Percentiles rank a stretch among this genome's conserved stretches.
Conservation (phyloP, 2,797 vertebrate genomes). For the Heterohyrax brucei region DNA sequence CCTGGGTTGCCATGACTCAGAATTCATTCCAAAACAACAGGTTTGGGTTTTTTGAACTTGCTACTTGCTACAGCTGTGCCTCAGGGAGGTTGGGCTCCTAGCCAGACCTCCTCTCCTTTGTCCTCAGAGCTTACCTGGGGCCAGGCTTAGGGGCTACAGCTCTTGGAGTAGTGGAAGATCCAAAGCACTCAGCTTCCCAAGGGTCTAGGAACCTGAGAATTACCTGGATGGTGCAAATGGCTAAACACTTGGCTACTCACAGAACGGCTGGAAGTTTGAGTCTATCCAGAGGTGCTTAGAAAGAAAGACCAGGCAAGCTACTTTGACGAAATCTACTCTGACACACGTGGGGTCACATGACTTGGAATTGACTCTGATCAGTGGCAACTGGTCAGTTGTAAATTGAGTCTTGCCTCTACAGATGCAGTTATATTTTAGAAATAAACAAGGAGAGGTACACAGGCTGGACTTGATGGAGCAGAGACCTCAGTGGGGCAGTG, state of each 20-base stretch:
- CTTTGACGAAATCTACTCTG: not conserved
- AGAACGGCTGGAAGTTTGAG: not conserved
- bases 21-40: not conserved
- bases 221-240: not conserved
- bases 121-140: not conserved
- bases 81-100: not conserved
- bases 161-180: not conserved
- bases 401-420: not conserved
- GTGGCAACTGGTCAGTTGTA: not conserved
- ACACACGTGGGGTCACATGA: not conserved
- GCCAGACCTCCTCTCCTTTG: not conserved
- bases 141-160: not conserved
- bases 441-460: not conserved
- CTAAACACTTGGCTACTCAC: not conserved
- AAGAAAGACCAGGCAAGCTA: not conserved
- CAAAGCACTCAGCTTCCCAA: not conserved
- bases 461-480: not conserved
- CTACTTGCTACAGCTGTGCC: not conserved
- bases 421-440: not conserved
- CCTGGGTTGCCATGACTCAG: not conserved
- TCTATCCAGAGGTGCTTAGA: not conserved
- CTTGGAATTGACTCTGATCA: not conserved
- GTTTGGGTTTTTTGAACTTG: not conserved
- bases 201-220: not conserved
- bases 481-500: not conserved